Evolutionary conservation across 2,888 invertebrate species (phyloP), one percentile per base, ranked within the genome.

Genomic region (Osmoderma eremita): DNA sequence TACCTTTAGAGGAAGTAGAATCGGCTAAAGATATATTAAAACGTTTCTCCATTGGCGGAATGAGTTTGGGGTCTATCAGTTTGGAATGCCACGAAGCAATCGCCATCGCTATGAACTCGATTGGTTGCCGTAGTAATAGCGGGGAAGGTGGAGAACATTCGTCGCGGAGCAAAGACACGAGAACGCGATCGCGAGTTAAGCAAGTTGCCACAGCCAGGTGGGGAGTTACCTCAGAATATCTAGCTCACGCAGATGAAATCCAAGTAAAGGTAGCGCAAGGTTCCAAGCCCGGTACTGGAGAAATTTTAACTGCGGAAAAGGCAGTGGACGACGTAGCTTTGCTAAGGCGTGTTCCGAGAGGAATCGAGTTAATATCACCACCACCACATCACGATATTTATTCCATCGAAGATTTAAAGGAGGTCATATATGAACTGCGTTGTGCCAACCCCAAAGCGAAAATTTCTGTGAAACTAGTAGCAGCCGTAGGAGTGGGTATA

Each of bases 311-410:
- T 0, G 98, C 81, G 77, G 80, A 70, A 72, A 89, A 96, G 89
- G 96, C 98, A 20, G 94, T 97, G 0, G 90, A 92, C 74, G 97
- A 95, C 72, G 99, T 99, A 76, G 98, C 98, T 0, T 88, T 89
- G 76, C 97, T 97, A 0, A 90, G 99, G 64, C 95, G 97, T 79
- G 98, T 97, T 0, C 95, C 98, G 1, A 88, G 98, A 0, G 97
- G 97, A 2, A 98, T 99, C 6, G 98, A 98, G 4, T 86, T 99
- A 6, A 98, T 99, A 80, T 97, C 97, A 0, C 99, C 99, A 4
- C 98, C 98, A 6, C 99, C 99, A 1, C 99, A 99, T 84, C 99
- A 99, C 84, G 99, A 99, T 79, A 99, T 99, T 83, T 99, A 99
- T 84, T 98, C 97, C 53, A 99, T 99, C 79, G 99, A 99, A 83